Conservation (phyloP, 2,113 vertebrate species). For the Zosterops japonicus region DNA sequence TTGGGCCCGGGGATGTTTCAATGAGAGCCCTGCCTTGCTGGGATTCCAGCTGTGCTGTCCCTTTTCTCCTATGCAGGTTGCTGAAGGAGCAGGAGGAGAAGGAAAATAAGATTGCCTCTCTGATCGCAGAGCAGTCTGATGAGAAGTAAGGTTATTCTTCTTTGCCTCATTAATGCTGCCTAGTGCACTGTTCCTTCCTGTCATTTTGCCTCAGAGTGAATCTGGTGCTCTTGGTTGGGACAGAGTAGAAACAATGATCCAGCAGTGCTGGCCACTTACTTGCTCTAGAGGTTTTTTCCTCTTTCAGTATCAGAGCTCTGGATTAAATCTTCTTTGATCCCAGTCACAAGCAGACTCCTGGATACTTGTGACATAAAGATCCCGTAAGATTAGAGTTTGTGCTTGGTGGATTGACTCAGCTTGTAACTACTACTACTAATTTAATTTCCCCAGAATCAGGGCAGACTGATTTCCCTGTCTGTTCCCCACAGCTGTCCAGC, state of each 20-base stretch:
- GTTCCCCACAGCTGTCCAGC: not conserved
- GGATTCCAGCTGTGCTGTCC: not conserved
- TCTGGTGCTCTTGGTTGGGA: not conserved
- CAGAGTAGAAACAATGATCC: not conserved
- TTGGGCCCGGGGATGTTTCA: not conserved
- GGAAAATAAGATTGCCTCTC: slow-evolving; percentile 68
- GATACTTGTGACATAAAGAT: not conserved
- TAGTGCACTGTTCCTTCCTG: fast-evolving
- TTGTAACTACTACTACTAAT: not conserved
- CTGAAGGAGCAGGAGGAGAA: slow-evolving; percentile 74
- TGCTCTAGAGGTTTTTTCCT: not conserved
- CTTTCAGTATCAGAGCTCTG: not conserved
- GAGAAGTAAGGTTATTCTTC: slow-evolving; percentile 64
- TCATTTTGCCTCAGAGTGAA: not conserved
- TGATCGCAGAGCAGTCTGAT: slow-evolving; percentile 74
- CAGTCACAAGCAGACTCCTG: not conserved
- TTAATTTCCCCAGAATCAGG: not conserved
- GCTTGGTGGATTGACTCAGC: not conserved
- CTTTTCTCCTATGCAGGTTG: slow-evolving; percentile 9
- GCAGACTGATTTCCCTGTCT: not conserved
- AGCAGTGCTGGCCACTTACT: fast-evolving
- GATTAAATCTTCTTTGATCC: not conserved
- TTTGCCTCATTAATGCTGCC: not conserved
- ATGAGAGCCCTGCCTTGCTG: fast-evolving
- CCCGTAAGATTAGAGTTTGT: not conserved